Evolutionary conservation across 2,888 invertebrate genomes (phyloP), one percentile per base, ranked within the genome.

Genomic region (Gibbula magus): DNA sequence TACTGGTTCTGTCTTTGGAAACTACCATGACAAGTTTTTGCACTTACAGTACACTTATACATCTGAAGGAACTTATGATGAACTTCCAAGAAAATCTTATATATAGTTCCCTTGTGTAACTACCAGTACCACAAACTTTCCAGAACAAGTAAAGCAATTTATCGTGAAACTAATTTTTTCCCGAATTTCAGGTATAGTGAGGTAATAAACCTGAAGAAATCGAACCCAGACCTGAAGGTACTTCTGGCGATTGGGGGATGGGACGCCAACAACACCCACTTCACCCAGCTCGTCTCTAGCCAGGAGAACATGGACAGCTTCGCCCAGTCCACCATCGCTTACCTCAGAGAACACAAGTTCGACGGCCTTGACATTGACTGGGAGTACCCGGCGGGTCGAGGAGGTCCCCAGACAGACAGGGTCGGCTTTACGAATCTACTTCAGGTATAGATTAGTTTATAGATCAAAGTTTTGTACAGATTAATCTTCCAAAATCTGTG

Each of bases 241-340:
- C 76, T 86, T 25, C 66, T 86, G 22, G 84, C 86, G 20, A 84
- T 86, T 61, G 86, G 86, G n/a, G 86, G 86, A 13, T 85, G 84
- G 80, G 85, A 83, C 32, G 70, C 85, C 75, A 20, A 80, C 82
- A 75, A 77, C 0, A 95, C 95, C 76, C 22, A 85, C 79, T 79
- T 80, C 81, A n/a, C 75, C 22, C 70, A 77, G 79, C 20, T 79
- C 53, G 61, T 77, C 51, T 35, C 77, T 39, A 74, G 35, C 53
- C 7, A 67, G 22, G 22, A 61, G 18, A 45, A 25, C 35, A 75
- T 93, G 75, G 18, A n/a, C n/a, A 52, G 29, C 4, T 84, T 84
- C 54, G 54, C 77, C 3, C 35, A 79, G 54, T 79, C 79, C 52
- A 25, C 79, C 13, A 77, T 84, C 5, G 70, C 73, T 16, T 82